These are phyloP conservation scores for Brachypalpus laphriformis DNA, from an alignment of 2,888 invertebrate species.

Conservation along the genomic window DNA sequence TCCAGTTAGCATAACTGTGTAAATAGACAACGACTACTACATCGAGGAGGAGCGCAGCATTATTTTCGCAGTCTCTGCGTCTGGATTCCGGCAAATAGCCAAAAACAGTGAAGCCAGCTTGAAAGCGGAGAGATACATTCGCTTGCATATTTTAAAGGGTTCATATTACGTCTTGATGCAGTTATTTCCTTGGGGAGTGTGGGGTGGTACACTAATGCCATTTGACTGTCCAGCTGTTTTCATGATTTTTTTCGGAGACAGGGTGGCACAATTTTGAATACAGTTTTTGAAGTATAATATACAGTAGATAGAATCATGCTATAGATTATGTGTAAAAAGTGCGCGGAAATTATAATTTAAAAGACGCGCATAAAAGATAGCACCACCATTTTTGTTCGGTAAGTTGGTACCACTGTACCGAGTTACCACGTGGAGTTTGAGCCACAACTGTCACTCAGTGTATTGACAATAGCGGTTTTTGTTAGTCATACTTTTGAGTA, in stretches of 20 bases:
- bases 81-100: slow-evolving; percentile 55
- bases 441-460: too few species aligned
- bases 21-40: neutral
- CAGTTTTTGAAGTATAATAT: too few species aligned
- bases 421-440: too few species aligned
- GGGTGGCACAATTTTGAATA: slow-evolving; percentile 18
- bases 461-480: too few species aligned
- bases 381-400: too few species aligned
- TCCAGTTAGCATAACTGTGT: slow-evolving; percentile 16
- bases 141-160: slow-evolving; percentile 65
- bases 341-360: too few species aligned
- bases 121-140: slow-evolving; percentile 62
- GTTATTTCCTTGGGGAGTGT: slow-evolving; percentile 26
- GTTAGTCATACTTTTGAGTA: too few species aligned
- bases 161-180: slow-evolving; percentile 67
- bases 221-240: slow-evolving; percentile 10
- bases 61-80: slow-evolving; percentile 4
- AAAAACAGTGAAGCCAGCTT: slow-evolving; percentile 45
- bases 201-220: slow-evolving; percentile 9
- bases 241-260: neutral
- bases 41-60: neutral
- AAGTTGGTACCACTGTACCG: too few species aligned
- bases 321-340: too few species aligned
- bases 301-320: too few species aligned
- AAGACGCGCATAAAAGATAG: too few species aligned